Base-by-base conservation (phyloP, 1,140 invertebrate species). In the Solenopsis invicta region DNA sequence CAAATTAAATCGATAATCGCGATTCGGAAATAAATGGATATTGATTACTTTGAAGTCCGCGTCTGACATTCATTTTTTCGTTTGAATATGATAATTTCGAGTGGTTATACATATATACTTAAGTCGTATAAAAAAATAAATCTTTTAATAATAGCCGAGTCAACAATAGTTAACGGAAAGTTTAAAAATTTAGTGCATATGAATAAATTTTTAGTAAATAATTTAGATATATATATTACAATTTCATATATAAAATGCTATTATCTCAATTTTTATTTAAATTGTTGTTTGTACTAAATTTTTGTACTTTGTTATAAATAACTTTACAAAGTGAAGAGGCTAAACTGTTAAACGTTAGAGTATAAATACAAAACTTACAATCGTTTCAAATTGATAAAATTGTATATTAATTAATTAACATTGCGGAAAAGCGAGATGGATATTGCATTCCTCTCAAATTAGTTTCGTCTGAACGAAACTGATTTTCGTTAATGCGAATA, bases 1-100 rank as follows among this genome's bases (percentile, higher is more conserved):
- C 69, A 74, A 74, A 82, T 74, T 74, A 59, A 82, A 37, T 74
- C 34, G 16, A 54, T 37, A 5, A 64, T 50, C 16, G 24, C 29
- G 34, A 24, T 45, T 13, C 18, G 52, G 4, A 24, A 71, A 45
- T 56, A 72, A 48, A 61, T 74, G 37, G 9, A 59, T 54, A 59
- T 50, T 74, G 41, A 82, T 74, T 75, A 75, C 48, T 45, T 59
- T 34, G 24, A 82, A 48, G 41, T 82, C 9, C 13, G 29, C 12
- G n/a, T 66, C 4, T 21, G 4, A 34, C 5, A 6, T 48, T 16
- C 2, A 1, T 52, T 52, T 16, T 67, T 56, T 21, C 3, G 6
- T 72, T 34, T 24, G 13, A 29, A 41, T 48, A 59, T 10, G 9
- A 82, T 18, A 8, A 50, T 72, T 50, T 13, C 10, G 0, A 6